Evolutionary conservation across 2,797 vertebrate genomes (phyloP), one percentile per base, ranked within the genome.

Genomic region (Myotis planiceps): DNA sequence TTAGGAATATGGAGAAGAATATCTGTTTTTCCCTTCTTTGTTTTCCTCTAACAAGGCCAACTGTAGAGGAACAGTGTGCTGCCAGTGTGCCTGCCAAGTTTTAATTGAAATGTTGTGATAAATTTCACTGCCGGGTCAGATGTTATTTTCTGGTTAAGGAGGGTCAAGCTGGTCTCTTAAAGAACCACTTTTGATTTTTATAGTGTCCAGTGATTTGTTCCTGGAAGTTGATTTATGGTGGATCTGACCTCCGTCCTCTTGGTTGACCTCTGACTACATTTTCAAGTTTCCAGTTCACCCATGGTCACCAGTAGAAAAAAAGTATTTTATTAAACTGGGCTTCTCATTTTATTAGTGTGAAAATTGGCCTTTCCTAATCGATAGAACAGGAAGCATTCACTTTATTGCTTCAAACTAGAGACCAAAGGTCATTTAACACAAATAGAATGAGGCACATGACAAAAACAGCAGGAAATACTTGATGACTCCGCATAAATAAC

Each of bases 21-120:
- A 76, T 65, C 13, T 18, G n/a, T 71, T 78, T 21, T 14, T 2
- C 23, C 9, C 27, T 89, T 90, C 25, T 47, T 69, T 96, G 95
- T 83, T 98, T 98, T 98, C 95, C 94, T 94, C 86, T 93, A 98
- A 94, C 97, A 98, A 99, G 98, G 98, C 99, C 98, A 99, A 86
- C 97, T 95, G 55, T 83, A 95, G 97, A 82, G 90, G 69, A 65
- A 86, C 92, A 95, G 96, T 81, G 82, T 97, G 97, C 97, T 98
- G 96, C 97, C 97, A 97, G 94, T 90, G 74, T 85, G 97, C 92
- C 98, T 98, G 97, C 98, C 98, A 98, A 97, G 83, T 98, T 99
- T 99, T 99, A 99, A 99, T 98, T 99, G 98, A 99, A 99, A 99
- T 98, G 97, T 98, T 99, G 98, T 99, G 99, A 99, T 99, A 98